Evolutionary conservation across 2,797 vertebrate species (phyloP).

Genomic region (Atherinosoma microstoma): DNA sequence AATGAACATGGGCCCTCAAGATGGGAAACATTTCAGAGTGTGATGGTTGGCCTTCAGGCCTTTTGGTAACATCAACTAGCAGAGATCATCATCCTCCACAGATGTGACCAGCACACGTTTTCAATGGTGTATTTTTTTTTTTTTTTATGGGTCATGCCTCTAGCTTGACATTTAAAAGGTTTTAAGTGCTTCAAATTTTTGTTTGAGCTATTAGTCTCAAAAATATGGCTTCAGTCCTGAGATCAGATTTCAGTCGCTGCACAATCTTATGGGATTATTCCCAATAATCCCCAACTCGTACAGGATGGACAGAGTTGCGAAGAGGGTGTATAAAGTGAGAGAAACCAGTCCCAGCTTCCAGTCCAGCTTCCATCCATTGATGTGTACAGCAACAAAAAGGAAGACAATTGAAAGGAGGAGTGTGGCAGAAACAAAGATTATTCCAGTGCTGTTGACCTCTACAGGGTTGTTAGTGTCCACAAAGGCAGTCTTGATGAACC

Average conservation of each 20-base stretch:
- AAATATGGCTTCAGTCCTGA: conserved; percentile 37
- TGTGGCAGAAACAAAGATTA: conserved; percentile 89
- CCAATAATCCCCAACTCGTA: conserved; percentile 97
- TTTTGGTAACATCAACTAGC: not conserved
- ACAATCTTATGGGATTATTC: conserved; percentile 87
- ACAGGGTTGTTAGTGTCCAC: conserved; percentile 87
- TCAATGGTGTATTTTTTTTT: not conserved
- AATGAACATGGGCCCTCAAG: conserved; percentile 24
- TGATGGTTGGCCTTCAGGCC: conserved; percentile 1
- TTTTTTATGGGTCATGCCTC: not conserved
- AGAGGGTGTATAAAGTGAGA: conserved; percentile 89
- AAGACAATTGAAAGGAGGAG: conserved; percentile 92
- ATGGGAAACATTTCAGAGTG: not conserved
- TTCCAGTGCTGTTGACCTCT: conserved; percentile 91
- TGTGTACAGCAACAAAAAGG: conserved; percentile 89
- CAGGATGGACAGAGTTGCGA: conserved; percentile 90
- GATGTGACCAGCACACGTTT: conserved; percentile 36
- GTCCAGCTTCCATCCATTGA: conserved; percentile 95
- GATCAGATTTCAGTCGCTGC: conserved; percentile 81
- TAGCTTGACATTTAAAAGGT: conserved; percentile 13
- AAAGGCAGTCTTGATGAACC: conserved; percentile 96
- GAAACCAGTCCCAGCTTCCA: conserved; percentile 90
- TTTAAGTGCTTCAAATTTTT: conserved; percentile 30
- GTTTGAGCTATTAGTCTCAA: conserved; percentile 18
- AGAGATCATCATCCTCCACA: conserved; percentile 25